Percentiles rank a stretch among this genome's conserved stretches.
phyloP scores from a whole-genome alignment of 2,888 invertebrate genomes.

The Cryptops parisi region DNA sequence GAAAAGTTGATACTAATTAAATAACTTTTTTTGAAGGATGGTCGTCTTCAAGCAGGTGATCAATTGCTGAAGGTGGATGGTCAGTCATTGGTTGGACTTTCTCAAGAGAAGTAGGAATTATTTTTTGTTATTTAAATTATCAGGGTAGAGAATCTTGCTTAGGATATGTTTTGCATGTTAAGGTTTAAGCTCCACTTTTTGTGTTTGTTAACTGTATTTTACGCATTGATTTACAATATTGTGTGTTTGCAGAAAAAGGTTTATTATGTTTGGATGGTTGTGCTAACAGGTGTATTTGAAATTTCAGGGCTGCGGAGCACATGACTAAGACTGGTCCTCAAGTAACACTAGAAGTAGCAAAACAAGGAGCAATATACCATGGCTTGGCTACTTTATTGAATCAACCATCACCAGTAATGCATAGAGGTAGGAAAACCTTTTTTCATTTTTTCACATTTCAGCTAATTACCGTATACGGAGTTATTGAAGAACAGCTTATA shows the following conservation, averaged over 20 bases:
- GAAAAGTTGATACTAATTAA: not conserved
- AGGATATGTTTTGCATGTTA: too few relatives aligned
- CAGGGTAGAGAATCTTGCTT: too few relatives aligned
- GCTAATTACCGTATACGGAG: too few relatives aligned
- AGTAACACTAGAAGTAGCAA: conserved; percentile 89
- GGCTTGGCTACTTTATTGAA: conserved; percentile 83
- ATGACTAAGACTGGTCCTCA: conserved; percentile 85
- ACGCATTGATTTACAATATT: too few relatives aligned
- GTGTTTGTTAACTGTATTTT: too few relatives aligned
- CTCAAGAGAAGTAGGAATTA: conserved; percentile 48
- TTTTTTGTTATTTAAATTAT: not conserved
- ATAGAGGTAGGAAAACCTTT: conserved; percentile 46
- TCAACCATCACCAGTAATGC: conserved; percentile 72
- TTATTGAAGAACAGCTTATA: too few relatives aligned
- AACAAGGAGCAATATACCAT: conserved; percentile 94
- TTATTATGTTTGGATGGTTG: too few relatives aligned
- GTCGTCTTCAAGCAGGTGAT: conserved; percentile 89
- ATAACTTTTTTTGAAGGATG: conserved; percentile 46
- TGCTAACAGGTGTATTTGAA: too few relatives aligned
- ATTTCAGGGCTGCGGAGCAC: conserved; percentile 76
- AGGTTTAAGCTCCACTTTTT: too few relatives aligned
- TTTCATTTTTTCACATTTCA: too few relatives aligned
- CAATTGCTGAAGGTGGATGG: conserved; percentile 94
- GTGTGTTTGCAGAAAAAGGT: too few relatives aligned
- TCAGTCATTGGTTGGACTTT: conserved; percentile 69